Evolutionary conservation across 2,113 vertebrate species (phyloP).

Genomic region (Galeopterus variegatus): DNA sequence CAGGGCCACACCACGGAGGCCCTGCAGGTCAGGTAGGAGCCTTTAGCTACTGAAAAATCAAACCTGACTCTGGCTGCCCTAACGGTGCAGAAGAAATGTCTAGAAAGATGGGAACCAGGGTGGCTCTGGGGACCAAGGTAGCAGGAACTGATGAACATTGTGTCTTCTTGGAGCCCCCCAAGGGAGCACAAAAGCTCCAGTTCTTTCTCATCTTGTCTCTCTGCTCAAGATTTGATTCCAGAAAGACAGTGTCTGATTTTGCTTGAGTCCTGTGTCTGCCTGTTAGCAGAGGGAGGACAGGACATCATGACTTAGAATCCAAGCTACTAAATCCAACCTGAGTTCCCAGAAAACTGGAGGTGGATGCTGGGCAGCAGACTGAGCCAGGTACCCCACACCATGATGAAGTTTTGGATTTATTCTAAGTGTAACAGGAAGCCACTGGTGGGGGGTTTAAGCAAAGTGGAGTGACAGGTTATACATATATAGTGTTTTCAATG

Average conservation of each 20-base stretch:
- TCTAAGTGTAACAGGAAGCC: background rate
- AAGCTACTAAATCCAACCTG: background rate
- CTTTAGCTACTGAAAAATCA: background rate
- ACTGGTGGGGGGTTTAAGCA: background rate
- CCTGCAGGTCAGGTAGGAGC: background rate
- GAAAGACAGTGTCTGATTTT: background rate
- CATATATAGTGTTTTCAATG: background rate
- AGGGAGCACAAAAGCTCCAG: background rate
- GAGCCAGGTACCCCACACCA: background rate
- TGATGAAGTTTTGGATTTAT: background rate
- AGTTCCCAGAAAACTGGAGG: background rate
- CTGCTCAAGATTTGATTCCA: constrained; percentile 31
- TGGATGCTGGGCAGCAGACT: background rate
- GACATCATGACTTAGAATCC: background rate
- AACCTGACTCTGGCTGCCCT: background rate
- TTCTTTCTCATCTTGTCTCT: background rate
- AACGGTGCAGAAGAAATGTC: background rate
- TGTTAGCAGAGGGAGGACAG: background rate
- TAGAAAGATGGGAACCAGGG: background rate
- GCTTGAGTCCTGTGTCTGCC: background rate
- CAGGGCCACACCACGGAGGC: background rate
- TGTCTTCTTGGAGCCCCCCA: background rate
- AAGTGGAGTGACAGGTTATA: background rate
- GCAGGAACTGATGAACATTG: background rate
- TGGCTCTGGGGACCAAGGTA: background rate